Evolutionary conservation across 2,888 invertebrate genomes (phyloP).

Genomic region (Hirudinaria manillensis): DNA sequence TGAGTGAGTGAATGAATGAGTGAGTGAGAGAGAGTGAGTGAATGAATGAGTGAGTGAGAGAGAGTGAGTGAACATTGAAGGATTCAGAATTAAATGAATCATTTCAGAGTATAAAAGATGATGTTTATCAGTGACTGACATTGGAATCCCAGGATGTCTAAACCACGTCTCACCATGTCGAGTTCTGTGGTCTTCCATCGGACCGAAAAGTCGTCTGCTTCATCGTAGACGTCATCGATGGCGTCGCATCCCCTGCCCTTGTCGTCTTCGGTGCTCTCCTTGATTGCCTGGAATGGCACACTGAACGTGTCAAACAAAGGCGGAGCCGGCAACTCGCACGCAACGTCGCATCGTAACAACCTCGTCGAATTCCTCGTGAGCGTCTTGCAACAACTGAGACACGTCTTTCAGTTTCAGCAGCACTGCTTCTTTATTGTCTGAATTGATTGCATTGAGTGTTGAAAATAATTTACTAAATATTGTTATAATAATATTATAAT

Average conservation of each 20-base stretch:
- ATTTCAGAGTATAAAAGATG: too few relatives aligned
- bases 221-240: background rate
- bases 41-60: too few relatives aligned
- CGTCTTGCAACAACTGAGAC: background rate
- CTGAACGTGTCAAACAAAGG: background rate
- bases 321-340: background rate
- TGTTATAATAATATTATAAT: background rate
- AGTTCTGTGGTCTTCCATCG: background rate
- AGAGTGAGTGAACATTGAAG: too few relatives aligned
- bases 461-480: background rate
- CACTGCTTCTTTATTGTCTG: slow-evolving; percentile 12
- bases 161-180: background rate
- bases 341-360: background rate
- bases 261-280: background rate
- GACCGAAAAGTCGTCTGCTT: background rate
- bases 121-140: too few relatives aligned
- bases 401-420: background rate
- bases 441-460: background rate
- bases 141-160: too few relatives aligned
- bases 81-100: too few relatives aligned
- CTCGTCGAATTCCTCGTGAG: background rate
- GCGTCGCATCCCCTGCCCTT: background rate
- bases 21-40: too few relatives aligned
- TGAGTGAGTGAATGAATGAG: too few relatives aligned
- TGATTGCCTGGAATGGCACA: background rate